Base-by-base conservation (phyloP, 2,888 invertebrate genomes). In the Pollenia labialis region DNA sequence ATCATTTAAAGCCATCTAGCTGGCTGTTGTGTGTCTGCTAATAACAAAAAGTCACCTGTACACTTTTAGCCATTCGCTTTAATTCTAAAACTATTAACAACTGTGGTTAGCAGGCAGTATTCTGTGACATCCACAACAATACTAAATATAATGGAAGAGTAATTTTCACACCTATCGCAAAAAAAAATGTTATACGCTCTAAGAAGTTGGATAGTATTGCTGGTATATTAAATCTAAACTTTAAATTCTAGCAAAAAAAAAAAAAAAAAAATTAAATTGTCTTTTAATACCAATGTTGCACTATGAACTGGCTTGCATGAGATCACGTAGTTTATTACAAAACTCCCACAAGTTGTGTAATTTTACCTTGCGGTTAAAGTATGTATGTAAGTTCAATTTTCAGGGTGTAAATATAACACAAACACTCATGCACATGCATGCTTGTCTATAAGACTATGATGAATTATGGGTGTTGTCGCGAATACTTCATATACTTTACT, bases 281-380 rank as follows among this genome's bases (percentile, higher is more conserved):
- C 12, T 14, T 62, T 71, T 46, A 62, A 71, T 46, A 44, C 56
- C 42, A n/a, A n/a, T 56, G 48, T 50, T 32, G 68, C 60, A 68
- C 32, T 68, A 50, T 58, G 40, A 40, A n/a, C 52, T 54, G 18
- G 81, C 12, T 84, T 74, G 84, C 84, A 56, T 87, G 84, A 77
- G 84, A 77, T 87, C 84, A 87, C 87, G 87, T 87, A 87, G 81
- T 87, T 84, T 87, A 87, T 87, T 84, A 84, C 81, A 72, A 84
- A 87, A 84, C 77, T 84, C 72, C 81, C 84, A 87, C 60, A 68
- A 74, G 74, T 74, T 84, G 77, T 84, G 84, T 84, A 84, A 84
- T 81, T 81, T 81, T 68, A 74, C 81, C 84, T 81, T 87, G 81
- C 83, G 82, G 40, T 64, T 74, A 64, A 48, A 79, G 40, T 79